Conservation (phyloP, 2,113 vertebrate genomes). For the Prochilodus magdalenae region DNA sequence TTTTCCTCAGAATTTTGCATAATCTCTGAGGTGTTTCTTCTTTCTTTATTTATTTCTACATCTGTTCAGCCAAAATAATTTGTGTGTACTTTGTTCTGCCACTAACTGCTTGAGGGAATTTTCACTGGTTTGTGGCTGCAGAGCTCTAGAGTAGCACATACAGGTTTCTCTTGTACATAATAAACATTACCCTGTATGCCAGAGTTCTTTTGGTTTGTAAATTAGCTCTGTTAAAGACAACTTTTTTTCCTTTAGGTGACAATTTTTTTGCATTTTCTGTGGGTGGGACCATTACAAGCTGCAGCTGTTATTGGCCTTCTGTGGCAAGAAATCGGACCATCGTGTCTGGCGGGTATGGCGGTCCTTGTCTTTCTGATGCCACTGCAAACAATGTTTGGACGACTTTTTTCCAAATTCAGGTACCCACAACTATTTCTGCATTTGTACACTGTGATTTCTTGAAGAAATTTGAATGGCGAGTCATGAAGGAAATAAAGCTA, state of each 20-base stretch:
- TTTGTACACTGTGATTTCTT: background rate
- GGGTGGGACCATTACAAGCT: slow-evolving; percentile 91
- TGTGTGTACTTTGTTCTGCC: background rate
- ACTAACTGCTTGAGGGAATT: too few species aligned
- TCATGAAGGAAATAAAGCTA: background rate
- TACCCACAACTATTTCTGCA: slow-evolving; percentile 52
- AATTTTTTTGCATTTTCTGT: slow-evolving; percentile 91
- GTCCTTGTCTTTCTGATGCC: slow-evolving; percentile 91
- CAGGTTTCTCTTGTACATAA: too few species aligned
- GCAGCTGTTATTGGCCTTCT: slow-evolving; percentile 84
- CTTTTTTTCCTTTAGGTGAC: slow-evolving; percentile 79
- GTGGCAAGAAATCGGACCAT: slow-evolving; percentile 91
- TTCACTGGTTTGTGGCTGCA: too few species aligned
- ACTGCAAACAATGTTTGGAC: slow-evolving; percentile 86
- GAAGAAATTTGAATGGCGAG: background rate
- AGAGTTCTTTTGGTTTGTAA: too few species aligned
- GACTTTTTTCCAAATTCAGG: slow-evolving; percentile 90
- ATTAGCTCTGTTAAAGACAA: too few species aligned
- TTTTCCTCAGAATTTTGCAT: background rate
- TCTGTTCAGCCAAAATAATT: background rate
- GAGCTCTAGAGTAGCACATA: too few species aligned
- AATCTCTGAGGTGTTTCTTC: background rate
- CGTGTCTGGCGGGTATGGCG: slow-evolving; percentile 90
- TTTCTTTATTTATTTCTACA: background rate
- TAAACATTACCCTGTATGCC: too few species aligned